These are phyloP conservation scores for Linnaemya vulpina DNA, from an alignment of 2,888 invertebrate genomes.

Conservation along the genomic window DNA sequence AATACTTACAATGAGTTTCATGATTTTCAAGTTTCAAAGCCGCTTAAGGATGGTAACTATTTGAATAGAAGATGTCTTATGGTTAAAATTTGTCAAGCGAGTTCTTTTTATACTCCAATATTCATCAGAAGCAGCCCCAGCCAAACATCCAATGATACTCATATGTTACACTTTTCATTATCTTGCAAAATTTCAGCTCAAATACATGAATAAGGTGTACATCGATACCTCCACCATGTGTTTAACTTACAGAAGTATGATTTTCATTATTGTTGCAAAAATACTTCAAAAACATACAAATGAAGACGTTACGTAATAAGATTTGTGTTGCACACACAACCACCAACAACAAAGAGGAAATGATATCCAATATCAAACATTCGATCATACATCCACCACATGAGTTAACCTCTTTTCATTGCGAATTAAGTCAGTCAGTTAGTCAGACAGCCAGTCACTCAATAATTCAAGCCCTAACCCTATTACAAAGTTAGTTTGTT, in stretches of 20 bases:
- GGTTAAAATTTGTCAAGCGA: constrained; percentile 34
- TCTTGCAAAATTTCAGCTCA: constrained; percentile 48
- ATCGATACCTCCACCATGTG: constrained; percentile 42
- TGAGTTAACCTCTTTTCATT: constrained; percentile 20
- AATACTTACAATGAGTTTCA: constrained; percentile 72
- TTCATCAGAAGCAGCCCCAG: neutral
- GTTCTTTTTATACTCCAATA: constrained; percentile 62
- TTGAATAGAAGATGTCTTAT: constrained; percentile 65
- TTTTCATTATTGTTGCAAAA: constrained; percentile 58
- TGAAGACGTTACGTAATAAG: constrained; percentile 59
- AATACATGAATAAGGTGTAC: constrained; percentile 30
- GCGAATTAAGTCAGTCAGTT: constrained; percentile 31
- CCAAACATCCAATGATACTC: constrained; percentile 1
- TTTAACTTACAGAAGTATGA: constrained; percentile 39
- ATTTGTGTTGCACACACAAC: constrained; percentile 41
- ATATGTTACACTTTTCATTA: constrained; percentile 45
- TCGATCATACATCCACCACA: constrained; percentile 27
- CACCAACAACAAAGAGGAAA: constrained; percentile 66
- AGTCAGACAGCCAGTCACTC: constrained; percentile 16
- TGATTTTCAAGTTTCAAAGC: constrained; percentile 55
- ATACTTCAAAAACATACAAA: constrained; percentile 38
- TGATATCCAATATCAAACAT: constrained; percentile 69
- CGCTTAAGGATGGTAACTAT: constrained; percentile 56
- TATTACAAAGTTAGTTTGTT: constrained; percentile 14
- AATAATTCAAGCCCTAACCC: constrained; percentile 2